Conservation (phyloP, 2,113 vertebrate species). For the Eira barbara region DNA sequence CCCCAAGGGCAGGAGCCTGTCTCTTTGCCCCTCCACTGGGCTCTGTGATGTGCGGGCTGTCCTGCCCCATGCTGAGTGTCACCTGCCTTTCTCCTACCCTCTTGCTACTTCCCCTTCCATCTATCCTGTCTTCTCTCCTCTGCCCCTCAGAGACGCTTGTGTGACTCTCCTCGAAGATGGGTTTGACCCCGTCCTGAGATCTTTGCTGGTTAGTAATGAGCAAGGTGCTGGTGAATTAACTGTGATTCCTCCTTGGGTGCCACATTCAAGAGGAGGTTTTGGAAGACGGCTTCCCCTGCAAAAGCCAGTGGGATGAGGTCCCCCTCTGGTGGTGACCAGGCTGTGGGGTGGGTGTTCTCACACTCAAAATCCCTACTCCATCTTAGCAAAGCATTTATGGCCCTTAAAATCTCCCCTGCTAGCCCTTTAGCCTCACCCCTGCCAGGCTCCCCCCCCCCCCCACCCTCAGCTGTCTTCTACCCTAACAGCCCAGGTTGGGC, state of each 20-base stretch:
- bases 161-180: background rate
- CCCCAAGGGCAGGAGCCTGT: background rate
- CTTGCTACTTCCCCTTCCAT: background rate
- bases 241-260: background rate
- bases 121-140: background rate
- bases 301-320: background rate
- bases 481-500: background rate
- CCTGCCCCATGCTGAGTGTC: too few species aligned
- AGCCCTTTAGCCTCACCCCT: background rate
- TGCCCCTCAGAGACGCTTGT: background rate
- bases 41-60: rapidly evolving
- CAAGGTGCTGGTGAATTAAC: background rate
- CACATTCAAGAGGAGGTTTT: background rate
- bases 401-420: background rate
- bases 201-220: background rate
- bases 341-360: background rate
- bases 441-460: rapidly evolving
- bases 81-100: background rate
- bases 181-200: background rate
- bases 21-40: background rate
- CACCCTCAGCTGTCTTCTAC: background rate
- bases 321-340: background rate
- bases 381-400: too few species aligned
- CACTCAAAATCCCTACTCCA: background rate
- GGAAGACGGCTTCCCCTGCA: background rate